A percentile compares a stretch with the other conserved stretches of the same genome.
Conservation (phyloP, 1,140 invertebrate species). For the Dufourea novaeangliae region DNA sequence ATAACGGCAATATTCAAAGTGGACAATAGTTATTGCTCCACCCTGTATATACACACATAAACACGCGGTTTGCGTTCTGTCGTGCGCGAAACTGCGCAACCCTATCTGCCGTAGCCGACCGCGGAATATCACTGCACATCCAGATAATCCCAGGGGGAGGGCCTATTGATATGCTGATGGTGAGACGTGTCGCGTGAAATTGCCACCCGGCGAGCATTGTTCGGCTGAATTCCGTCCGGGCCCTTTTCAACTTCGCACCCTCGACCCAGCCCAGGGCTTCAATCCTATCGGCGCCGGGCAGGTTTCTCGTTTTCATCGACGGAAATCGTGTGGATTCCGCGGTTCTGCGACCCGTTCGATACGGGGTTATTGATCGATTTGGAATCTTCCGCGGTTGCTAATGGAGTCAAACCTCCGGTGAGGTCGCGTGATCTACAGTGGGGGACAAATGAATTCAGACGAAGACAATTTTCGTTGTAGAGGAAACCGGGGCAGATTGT, state of each 20-base stretch:
- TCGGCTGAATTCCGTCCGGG: constrained; percentile 73
- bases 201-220: constrained; percentile 80
- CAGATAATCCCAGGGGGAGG: constrained; percentile 80
- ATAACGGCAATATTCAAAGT: too few relatives aligned
- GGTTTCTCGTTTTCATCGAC: constrained; percentile 67
- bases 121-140: constrained; percentile 79
- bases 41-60: background rate
- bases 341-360: background rate
- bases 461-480: too few relatives aligned
- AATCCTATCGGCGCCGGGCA: constrained; percentile 72
- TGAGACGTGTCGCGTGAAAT: constrained; percentile 82
- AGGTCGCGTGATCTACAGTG: too few relatives aligned
- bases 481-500: too few relatives aligned
- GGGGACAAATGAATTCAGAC: too few relatives aligned
- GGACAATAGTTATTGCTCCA: too few relatives aligned
- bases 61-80: background rate
- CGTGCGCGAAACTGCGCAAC: constrained; percentile 69
- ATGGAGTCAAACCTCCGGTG: background rate
- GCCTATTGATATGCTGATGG: constrained; percentile 82
- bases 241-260: constrained; percentile 68
- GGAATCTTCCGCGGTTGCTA: background rate
- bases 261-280: constrained; percentile 57
- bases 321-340: constrained; percentile 21
- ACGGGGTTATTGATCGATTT: background rate
- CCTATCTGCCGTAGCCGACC: constrained; percentile 80